These are phyloP conservation scores for Trissonchulus sp. DNA, from an alignment of 2,888 invertebrate genomes.

Conservation along the genomic window DNA sequence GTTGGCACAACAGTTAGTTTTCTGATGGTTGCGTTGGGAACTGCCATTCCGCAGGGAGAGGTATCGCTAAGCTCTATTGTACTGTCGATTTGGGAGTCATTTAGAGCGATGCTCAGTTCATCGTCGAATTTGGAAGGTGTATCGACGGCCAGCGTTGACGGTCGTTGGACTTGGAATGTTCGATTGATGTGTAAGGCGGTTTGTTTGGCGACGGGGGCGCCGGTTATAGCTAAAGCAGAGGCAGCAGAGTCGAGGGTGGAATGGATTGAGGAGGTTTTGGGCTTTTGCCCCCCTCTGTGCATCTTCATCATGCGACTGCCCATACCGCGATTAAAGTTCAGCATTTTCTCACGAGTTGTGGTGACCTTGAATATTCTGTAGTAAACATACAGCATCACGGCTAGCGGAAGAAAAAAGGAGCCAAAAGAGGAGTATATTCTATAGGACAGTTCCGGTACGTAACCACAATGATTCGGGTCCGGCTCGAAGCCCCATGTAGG, in stretches of 20 bases:
- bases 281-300: neutral
- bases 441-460: slow-evolving; percentile 49
- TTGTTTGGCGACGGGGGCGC: neutral
- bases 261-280: neutral
- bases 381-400: slow-evolving; percentile 55
- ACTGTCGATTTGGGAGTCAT: slow-evolving; percentile 4
- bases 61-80: neutral
- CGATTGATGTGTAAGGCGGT: neutral
- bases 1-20: neutral
- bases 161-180: neutral
- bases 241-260: neutral
- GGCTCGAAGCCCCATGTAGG: slow-evolving; percentile 43
- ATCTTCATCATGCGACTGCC: slow-evolving; percentile 19
- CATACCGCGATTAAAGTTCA: slow-evolving; percentile 14
- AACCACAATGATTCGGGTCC: slow-evolving; percentile 41
- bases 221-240: neutral
- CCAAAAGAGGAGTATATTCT: slow-evolving; percentile 55
- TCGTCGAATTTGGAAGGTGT: too few species aligned
- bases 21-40: neutral
- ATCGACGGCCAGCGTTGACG: neutral
- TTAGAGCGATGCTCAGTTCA: neutral
- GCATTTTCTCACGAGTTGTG: slow-evolving; percentile 33
- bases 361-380: slow-evolving; percentile 51
- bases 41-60: neutral
- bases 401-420: slow-evolving; percentile 54